Evolutionary conservation across 2,113 vertebrate species (phyloP), one percentile per base, ranked within the genome.

Genomic region (Rhinichthys klamathensis): DNA sequence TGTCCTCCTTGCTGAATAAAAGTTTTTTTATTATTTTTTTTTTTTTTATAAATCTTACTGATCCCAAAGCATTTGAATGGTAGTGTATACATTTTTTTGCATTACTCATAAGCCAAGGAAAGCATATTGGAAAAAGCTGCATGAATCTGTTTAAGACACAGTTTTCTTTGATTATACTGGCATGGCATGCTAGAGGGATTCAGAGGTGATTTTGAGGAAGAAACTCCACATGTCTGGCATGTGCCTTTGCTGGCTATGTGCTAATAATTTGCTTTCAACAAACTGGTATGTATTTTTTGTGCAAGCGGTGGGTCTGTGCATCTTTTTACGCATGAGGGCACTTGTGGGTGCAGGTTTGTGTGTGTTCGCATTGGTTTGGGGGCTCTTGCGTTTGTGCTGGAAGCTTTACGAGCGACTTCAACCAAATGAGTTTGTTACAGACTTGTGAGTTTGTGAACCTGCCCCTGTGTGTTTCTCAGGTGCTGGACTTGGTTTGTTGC

Each of bases 401-500:
- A 83, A 63, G 78, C 79, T 81, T 67, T 51, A 11, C 2, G 3
- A 81, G 78, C 58, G 2, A 44, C 21, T 46, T 65, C 41, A 35
- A 25, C 49, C 38, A 78, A 75, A 23, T 70, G 49, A 35, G 76
- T 23, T 86, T 82, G 16, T 73, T 35, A 89, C 58, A 44, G 49
- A 63, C 72, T 32, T 85, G 70, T 87, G 12, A 74, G 69, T 74
- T 89, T 85, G 74, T 89, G 80, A 89, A 89, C 92, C 83, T 96
- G 90, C 92, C 87, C 89, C 91, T 96, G 93, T 96, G 94, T 94
- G 92, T 93, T 92, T 94, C 92, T 95, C 95, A 98, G 97, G 97
- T 97, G 96, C 97, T 96, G 96, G 97, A 97, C 91, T 96, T 95
- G 96, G 96, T 96, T 93, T 96, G 94, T 97, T 97, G 93, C 96